Conservation (phyloP, 2,113 vertebrate genomes). For the Xiphophorus maculatus region DNA sequence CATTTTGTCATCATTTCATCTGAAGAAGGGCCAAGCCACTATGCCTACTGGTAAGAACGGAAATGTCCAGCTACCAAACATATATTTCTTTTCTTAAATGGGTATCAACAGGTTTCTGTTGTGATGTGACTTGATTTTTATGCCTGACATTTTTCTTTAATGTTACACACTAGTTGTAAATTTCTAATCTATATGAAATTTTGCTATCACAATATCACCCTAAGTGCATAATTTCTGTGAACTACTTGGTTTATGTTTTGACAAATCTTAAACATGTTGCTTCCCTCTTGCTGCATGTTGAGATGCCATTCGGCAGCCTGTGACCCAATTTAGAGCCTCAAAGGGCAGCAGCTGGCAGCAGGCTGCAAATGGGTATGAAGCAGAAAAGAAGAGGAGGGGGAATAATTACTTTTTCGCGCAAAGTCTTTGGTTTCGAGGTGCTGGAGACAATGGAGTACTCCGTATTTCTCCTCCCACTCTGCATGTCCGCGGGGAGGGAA, state of each 20-base stretch:
- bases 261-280: constrained; percentile 26
- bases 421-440: constrained; percentile 73
- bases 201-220: not conserved
- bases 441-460: constrained; percentile 70
- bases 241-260: not conserved
- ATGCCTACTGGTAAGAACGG: constrained; percentile 76
- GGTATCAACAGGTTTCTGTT: constrained; percentile 2
- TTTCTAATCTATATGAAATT: not conserved
- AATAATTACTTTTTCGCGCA: constrained; percentile 77
- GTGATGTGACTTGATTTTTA: constrained; percentile 7
- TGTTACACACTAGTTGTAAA: not conserved
- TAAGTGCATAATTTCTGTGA: not conserved
- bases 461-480: constrained; percentile 47
- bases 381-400: constrained; percentile 41
- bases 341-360: constrained; percentile 59
- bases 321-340: constrained; percentile 81
- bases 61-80: not conserved
- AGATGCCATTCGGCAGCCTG: constrained; percentile 73
- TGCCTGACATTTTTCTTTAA: constrained; percentile 11
- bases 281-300: constrained; percentile 45
- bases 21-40: constrained; percentile 42
- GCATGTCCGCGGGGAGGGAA: constrained; percentile 38
- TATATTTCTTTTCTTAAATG: not conserved
- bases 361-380: constrained; percentile 53
- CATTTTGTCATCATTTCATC: not conserved